A percentile compares a stretch with the other conserved stretches of the same genome.
phyloP scores from a whole-genome alignment of 2,797 vertebrate species.

The Helarctos malayanus region DNA sequence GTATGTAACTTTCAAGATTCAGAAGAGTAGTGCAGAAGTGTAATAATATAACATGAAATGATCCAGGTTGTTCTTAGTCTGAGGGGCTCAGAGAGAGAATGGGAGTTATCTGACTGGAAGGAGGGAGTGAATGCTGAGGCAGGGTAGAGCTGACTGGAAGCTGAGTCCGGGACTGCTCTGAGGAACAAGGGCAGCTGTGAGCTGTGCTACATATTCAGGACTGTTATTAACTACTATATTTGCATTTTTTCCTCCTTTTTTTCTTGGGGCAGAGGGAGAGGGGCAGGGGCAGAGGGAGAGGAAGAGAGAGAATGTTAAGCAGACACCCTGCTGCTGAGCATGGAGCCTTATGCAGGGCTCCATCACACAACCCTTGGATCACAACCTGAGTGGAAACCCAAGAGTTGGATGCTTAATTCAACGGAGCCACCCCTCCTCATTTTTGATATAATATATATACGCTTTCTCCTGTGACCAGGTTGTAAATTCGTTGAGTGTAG shows the following conservation, averaged over 20 bases:
- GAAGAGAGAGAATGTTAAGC: neutral
- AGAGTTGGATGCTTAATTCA: neutral
- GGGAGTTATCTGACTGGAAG: neutral
- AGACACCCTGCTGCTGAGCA: neutral
- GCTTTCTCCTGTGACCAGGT: neutral
- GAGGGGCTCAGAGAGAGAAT: neutral
- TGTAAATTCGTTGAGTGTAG: neutral
- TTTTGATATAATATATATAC: neutral
- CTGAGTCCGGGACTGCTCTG: neutral
- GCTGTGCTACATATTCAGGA: neutral
- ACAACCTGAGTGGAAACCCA: neutral
- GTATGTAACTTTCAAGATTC: neutral
- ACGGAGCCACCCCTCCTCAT: neutral
- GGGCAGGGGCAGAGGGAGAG: neutral
- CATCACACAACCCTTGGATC: neutral
- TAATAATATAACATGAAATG: neutral
- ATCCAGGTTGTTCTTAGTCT: neutral
- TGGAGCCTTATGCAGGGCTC: neutral
- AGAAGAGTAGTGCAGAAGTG: neutral
- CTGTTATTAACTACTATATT: neutral
- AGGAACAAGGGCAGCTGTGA: too few relatives aligned
- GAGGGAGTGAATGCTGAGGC: neutral
- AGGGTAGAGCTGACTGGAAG: neutral
- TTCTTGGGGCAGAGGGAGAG: neutral
- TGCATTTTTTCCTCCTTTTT: neutral